Evolutionary conservation across 2,888 invertebrate species (phyloP).

Genomic region (Arrhopalites spinosus): DNA sequence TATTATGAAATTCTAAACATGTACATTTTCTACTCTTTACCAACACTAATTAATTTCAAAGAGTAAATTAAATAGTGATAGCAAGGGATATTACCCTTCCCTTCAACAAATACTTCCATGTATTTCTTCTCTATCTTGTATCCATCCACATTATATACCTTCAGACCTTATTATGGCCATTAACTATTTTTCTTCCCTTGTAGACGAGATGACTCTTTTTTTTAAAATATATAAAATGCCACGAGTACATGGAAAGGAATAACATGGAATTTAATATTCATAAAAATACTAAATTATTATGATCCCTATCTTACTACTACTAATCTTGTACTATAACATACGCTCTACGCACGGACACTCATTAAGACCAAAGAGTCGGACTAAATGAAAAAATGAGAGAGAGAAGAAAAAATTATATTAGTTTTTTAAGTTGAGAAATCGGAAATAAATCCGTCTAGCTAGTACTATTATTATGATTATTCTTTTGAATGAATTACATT

Average conservation of each 20-base stretch:
- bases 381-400: not conserved
- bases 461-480: not conserved
- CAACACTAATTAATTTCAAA: too few species aligned
- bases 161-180: too few species aligned
- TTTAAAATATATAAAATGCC: too few species aligned
- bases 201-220: too few species aligned
- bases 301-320: not conserved
- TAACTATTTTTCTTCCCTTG: too few species aligned
- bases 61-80: too few species aligned
- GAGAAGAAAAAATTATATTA: not conserved
- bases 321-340: not conserved
- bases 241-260: not conserved
- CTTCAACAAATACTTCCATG: too few species aligned
- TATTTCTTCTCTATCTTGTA: too few species aligned
- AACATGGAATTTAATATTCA: not conserved
- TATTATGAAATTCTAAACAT: too few species aligned
- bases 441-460: not conserved
- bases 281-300: conserved; percentile 2
- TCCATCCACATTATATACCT: too few species aligned
- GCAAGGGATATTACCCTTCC: too few species aligned
- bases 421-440: not conserved
- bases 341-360: not conserved
- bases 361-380: not conserved
- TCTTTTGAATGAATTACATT: not conserved
- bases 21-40: too few species aligned